phyloP scores from a whole-genome alignment of 2,113 vertebrate genomes.

The Bucco capensis region DNA sequence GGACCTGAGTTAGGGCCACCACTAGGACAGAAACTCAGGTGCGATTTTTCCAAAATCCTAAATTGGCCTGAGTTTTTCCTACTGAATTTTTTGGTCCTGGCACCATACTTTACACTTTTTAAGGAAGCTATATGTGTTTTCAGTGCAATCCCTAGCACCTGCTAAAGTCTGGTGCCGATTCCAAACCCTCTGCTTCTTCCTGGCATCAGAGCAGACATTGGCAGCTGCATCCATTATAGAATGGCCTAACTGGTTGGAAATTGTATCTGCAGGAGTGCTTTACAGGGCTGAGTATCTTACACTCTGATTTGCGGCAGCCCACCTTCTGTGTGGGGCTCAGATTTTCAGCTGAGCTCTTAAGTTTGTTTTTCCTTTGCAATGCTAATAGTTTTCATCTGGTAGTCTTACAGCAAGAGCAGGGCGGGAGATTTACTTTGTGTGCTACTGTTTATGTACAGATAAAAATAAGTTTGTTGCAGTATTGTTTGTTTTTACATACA shows the following conservation, averaged over 20 bases:
- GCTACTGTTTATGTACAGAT: not conserved
- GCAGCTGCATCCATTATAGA: not conserved
- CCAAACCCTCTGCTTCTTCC: not conserved
- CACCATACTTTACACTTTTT: not conserved
- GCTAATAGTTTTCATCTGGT: not conserved
- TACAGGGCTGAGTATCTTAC: not conserved
- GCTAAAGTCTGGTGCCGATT: not conserved
- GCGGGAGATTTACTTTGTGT: not conserved
- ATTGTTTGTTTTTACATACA: slow-evolving; percentile 17
- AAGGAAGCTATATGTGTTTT: not conserved
- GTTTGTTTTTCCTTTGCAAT: not conserved
- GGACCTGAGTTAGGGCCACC: not conserved
- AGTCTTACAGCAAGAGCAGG: not conserved
- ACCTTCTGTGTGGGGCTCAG: not conserved
- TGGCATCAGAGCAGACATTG: not conserved
- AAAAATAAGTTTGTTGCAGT: slow-evolving; percentile 18
- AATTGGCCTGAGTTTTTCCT: not conserved
- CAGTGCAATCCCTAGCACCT: not conserved
- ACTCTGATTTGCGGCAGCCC: not conserved
- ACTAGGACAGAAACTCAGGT: not conserved
- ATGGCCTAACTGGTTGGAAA: not conserved
- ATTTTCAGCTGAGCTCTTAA: not conserved
- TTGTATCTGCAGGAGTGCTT: not conserved
- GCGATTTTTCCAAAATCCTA: not conserved
- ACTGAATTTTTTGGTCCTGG: not conserved